Base-by-base conservation (phyloP, 2,797 vertebrate species). In the Falco columbarius region DNA sequence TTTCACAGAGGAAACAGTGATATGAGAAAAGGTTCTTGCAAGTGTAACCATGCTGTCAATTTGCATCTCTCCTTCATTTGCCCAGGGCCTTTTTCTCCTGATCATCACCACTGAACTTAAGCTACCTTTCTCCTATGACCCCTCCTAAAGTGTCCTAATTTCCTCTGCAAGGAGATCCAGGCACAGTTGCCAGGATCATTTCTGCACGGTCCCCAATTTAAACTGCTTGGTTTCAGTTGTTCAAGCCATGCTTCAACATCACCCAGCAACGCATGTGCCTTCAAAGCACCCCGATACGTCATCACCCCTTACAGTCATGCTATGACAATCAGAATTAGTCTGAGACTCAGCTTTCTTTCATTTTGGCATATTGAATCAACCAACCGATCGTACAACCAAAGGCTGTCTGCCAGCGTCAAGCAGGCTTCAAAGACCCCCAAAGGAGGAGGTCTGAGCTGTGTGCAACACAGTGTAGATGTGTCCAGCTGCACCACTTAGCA, bases 261-360 rank as follows among this genome's bases (percentile, higher is more conserved):
- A 52, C 14, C 14, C 21, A 85, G 42, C 29, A 52, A 42, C 6
- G 15, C 34, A 32, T 4, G 20, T 4, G 5, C 38, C 63, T 82
- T 62, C 5, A 10, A 36, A 85, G 34, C 52, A 86, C 36, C 16
- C 14, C 0, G 0, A 66, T 12, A 56, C 1, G 0, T 14, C 36
- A 24, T 70, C 34, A 62, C 9, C 7, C 29, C 32, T 89, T 23
- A 42, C 18, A 29, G 29, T 24, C 74, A 62, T 4, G 29, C 23
- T 72, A 12, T 13, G 47, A 75, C 42, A 67, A 54, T 29, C 32
- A 55, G 62, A 68, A 75, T 65, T 51, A 32, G 36, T 14, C 12
- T 49, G 42, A 84, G 36, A 75, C n/a, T 59, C 19, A 15, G 23
- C 38, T 62, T 73, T 56, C 38, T 80, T 87, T 85, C 34, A 21